phyloP scores from a whole-genome alignment of 2,797 vertebrate genomes.

The Naso thynnoides region DNA sequence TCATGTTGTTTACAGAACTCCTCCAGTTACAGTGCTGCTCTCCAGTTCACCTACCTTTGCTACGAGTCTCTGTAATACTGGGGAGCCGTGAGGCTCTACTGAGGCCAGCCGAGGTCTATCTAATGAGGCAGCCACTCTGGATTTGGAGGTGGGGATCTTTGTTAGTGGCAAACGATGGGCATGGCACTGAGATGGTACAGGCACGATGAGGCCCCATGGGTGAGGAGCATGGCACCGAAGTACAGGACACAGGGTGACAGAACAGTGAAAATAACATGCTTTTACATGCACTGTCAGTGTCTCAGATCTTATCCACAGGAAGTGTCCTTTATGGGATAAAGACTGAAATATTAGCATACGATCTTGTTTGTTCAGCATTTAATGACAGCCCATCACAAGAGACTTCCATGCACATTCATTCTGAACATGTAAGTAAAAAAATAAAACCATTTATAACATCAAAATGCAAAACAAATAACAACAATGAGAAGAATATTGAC shows the following conservation, averaged over 20 bases:
- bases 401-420: constrained; percentile 18
- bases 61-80: constrained; percentile 64
- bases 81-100: constrained; percentile 80
- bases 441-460: neutral
- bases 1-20: constrained; percentile 16
- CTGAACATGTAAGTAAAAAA: constrained; percentile 7
- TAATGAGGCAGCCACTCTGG: constrained; percentile 73
- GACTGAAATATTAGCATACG: constrained; percentile 18
- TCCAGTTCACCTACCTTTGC: constrained; percentile 74
- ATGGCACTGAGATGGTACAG: constrained; percentile 85
- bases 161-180: constrained; percentile 86
- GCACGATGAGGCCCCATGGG: constrained; percentile 45
- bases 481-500: neutral
- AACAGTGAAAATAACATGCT: constrained; percentile 42
- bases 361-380: constrained; percentile 3
- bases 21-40: constrained; percentile 13
- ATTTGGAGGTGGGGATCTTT: constrained; percentile 93
- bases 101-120: constrained; percentile 84
- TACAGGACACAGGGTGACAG: constrained; percentile 56
- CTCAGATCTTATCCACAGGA: constrained; percentile 24
- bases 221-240: constrained; percentile 53
- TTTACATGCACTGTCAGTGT: constrained; percentile 41
- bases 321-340: neutral
- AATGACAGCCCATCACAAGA: constrained; percentile 5
- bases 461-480: constrained; percentile 10